phyloP scores from a whole-genome alignment of 2,113 vertebrate genomes.

The Calypte anna region DNA sequence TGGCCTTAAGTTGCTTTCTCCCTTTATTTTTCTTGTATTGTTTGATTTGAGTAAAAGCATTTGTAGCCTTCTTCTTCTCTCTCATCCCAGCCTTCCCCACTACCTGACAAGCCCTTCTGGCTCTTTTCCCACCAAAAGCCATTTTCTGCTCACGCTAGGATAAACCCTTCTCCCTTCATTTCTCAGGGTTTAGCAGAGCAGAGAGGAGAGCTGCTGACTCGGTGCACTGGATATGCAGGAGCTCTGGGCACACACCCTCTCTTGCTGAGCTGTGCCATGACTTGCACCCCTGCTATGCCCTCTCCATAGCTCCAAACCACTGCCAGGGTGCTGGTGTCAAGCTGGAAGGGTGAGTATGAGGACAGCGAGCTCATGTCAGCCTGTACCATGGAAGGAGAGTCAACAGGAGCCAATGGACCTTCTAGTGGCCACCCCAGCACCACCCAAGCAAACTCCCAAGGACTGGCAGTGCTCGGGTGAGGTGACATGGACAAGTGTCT shows the following conservation, averaged over 20 bases:
- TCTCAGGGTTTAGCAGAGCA: background rate
- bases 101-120: background rate
- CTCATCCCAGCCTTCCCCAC: background rate
- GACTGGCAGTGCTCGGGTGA: background rate
- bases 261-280: background rate
- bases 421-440: background rate
- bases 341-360: background rate
- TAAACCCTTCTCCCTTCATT: background rate
- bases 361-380: background rate
- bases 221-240: background rate
- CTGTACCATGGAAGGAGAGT: background rate
- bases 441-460: background rate
- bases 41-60: slow-evolving; percentile 17
- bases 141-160: background rate
- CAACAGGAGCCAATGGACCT: accelerated
- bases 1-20: background rate
- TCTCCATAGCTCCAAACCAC: background rate
- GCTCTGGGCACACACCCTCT: background rate
- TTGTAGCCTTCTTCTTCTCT: background rate
- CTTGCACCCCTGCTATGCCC: background rate
- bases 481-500: background rate
- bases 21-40: background rate
- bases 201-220: background rate
- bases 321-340: accelerated
- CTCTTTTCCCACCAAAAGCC: background rate